phyloP scores from a whole-genome alignment of 1,140 invertebrate genomes.

The Ganaspis sp. region DNA sequence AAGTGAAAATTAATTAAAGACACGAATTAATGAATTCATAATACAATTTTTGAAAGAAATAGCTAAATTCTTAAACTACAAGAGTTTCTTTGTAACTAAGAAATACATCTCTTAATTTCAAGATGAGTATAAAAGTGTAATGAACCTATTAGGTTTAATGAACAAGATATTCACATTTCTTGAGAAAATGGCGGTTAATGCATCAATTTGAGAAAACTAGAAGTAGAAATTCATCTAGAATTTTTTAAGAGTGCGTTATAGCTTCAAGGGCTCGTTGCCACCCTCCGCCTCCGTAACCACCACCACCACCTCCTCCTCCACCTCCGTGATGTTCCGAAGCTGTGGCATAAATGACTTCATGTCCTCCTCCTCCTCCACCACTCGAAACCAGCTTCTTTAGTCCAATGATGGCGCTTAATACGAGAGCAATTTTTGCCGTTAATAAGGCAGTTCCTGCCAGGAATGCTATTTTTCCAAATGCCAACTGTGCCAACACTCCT shows the following conservation, averaged over 20 bases:
- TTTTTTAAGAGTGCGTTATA: slow-evolving; percentile 64
- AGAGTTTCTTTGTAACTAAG: too few relatives aligned
- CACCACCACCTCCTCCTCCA: slow-evolving; percentile 67
- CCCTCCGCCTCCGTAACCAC: slow-evolving; percentile 66
- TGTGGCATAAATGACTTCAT: slow-evolving; percentile 79
- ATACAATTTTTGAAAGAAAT: too few relatives aligned
- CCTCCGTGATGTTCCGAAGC: slow-evolving; percentile 71
- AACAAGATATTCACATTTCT: background rate
- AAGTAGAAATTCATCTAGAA: background rate
- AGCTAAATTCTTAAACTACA: too few relatives aligned
- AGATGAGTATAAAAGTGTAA: too few relatives aligned
- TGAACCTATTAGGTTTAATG: too few relatives aligned
- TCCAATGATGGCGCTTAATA: slow-evolving; percentile 81
- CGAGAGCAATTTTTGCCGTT: slow-evolving; percentile 82
- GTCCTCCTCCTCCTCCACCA: slow-evolving; percentile 74
- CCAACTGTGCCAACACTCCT: slow-evolving; percentile 81
- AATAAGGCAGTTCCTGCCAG: slow-evolving; percentile 82
- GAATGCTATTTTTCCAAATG: slow-evolving; percentile 82
- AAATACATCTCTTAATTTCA: background rate
- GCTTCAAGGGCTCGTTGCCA: slow-evolving; percentile 77
- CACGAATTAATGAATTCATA: too few relatives aligned
- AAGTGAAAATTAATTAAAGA: too few relatives aligned
- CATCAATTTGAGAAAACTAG: slow-evolving; percentile 10
- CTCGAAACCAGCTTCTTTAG: slow-evolving; percentile 79
- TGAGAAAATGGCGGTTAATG: slow-evolving; percentile 24